Conservation (phyloP, 2,888 invertebrate species). For the Drosophila aldrichi region DNA sequence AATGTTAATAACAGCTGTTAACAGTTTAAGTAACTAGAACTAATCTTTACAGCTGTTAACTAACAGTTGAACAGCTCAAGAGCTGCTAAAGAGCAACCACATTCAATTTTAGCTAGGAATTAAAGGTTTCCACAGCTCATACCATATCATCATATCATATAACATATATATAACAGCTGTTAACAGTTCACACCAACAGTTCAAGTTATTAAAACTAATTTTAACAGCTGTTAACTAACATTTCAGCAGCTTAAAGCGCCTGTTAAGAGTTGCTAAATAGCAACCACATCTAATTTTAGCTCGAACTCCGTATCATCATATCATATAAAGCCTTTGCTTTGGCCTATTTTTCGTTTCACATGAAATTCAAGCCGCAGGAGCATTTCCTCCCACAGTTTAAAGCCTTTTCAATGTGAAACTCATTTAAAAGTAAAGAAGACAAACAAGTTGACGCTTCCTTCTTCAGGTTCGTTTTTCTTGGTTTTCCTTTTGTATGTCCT, state of each 20-base stretch:
- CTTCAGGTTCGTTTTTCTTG: conserved; percentile 7
- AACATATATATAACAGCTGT: too few species aligned
- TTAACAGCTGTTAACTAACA: conserved; percentile 1
- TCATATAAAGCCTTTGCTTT: background rate
- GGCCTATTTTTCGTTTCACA: background rate
- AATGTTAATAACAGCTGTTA: background rate
- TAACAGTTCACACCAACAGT: too few species aligned
- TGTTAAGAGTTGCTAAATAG: too few species aligned
- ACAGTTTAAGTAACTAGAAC: background rate
- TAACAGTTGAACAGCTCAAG: background rate
- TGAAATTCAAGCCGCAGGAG: background rate
- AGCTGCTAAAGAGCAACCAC: background rate
- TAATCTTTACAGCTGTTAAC: background rate
- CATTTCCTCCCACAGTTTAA: conserved; percentile 18
- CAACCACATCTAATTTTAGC: too few species aligned
- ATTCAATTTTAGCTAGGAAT: too few species aligned
- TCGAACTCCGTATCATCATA: background rate
- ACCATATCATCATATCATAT: too few species aligned
- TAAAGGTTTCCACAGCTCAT: too few species aligned
- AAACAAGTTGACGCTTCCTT: background rate
- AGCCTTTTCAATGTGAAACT: conserved; percentile 23
- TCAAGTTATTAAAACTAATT: too few species aligned
- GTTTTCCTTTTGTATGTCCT: conserved; percentile 2
- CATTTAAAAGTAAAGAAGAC: conserved; percentile 13
- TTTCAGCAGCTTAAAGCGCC: too few species aligned